A percentile compares a stretch with the other conserved stretches of the same genome.
Evolutionary conservation across 2,113 vertebrate species (phyloP).

Genomic region (Sander vitreus): DNA sequence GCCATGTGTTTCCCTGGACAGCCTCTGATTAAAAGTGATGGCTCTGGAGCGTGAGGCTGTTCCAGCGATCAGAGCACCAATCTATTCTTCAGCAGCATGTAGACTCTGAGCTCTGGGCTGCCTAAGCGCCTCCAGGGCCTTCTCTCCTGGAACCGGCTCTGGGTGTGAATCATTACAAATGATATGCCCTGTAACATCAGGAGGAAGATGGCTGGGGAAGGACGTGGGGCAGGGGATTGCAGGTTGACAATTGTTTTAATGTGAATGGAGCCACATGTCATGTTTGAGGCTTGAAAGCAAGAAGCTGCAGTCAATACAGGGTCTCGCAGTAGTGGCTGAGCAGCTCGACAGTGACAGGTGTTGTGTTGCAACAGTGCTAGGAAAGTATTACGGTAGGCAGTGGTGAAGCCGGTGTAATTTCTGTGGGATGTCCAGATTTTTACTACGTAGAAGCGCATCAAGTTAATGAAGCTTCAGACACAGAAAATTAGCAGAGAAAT

Average conservation of each 20-base stretch:
- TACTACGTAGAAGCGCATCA: conserved; percentile 61
- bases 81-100: conserved; percentile 70
- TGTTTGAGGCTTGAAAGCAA: conserved; percentile 77
- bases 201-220: conserved; percentile 63
- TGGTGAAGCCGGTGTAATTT: conserved; percentile 43
- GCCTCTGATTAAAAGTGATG: conserved; percentile 85
- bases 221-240: conserved; percentile 39
- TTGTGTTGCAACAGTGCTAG: conserved; percentile 22
- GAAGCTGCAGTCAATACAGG: conserved; percentile 53
- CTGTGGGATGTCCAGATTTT: conserved; percentile 65
- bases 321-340: conserved; percentile 36
- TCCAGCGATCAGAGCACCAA: conserved; percentile 75
- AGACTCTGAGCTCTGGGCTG: conserved; percentile 66
- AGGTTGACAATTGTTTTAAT: conserved; percentile 61
- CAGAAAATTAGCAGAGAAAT: conserved; percentile 79
- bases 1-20: conserved; percentile 72
- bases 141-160: conserved; percentile 73
- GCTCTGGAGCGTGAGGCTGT: conserved; percentile 77
- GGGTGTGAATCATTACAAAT: conserved; percentile 85
- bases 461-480: conserved; percentile 78
- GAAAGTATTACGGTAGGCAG: conserved; percentile 26
- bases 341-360: conserved; percentile 42
- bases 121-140: conserved; percentile 67
- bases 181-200: conserved; percentile 79
- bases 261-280: conserved; percentile 76